These are phyloP conservation scores for Sphaeramia orbicularis DNA, from an alignment of 2,797 vertebrate genomes.

Conservation along the genomic window DNA sequence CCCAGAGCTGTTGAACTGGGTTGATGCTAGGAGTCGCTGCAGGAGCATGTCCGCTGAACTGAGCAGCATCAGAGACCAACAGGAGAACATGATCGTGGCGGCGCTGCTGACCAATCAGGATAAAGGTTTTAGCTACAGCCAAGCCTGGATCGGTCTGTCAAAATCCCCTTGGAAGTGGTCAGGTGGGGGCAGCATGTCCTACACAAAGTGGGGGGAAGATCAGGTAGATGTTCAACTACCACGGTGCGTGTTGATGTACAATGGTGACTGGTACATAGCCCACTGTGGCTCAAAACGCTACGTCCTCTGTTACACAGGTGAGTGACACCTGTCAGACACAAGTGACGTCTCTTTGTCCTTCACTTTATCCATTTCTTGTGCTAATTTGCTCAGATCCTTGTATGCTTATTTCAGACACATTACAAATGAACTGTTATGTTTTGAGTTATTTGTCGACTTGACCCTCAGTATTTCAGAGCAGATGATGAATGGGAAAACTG, in stretches of 20 bases:
- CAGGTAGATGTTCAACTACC: accelerated
- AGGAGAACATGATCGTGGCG: accelerated
- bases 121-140: neutral
- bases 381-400: no score
- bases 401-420: no score
- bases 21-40: neutral
- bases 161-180: neutral
- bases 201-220: neutral
- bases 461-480: no score
- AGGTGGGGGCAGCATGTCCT: neutral
- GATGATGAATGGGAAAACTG: no score
- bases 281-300: accelerated
- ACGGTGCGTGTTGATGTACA: neutral
- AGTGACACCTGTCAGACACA: no score
- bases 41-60: neutral
- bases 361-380: no score
- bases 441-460: no score
- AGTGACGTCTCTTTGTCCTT: no score
- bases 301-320: conserved; percentile 42
- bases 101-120: accelerated
- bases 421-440: no score
- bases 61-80: neutral
- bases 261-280: accelerated
- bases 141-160: conserved; percentile 36
- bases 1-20: neutral